Evolutionary conservation across 2,797 vertebrate species (phyloP).

Genomic region (Myoxocephalus aenaeus): DNA sequence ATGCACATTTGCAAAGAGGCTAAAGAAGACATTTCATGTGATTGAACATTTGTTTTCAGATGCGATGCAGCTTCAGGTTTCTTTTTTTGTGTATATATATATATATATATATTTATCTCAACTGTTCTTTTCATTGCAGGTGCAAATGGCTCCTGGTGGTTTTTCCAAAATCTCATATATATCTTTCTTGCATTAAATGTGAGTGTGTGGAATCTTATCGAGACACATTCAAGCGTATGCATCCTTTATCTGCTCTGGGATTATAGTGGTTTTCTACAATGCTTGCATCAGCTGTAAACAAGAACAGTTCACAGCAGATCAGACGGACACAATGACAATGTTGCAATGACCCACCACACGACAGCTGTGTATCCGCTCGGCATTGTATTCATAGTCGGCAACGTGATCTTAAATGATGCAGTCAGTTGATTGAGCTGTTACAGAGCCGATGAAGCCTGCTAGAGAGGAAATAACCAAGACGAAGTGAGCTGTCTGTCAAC

Average conservation of each 20-base stretch:
- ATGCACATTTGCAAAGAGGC: conserved; percentile 29
- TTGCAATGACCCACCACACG: conserved; percentile 19
- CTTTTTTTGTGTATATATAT: no score
- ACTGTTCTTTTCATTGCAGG: conserved; percentile 28
- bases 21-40: no score
- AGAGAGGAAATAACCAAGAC: conserved; percentile 61
- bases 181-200: conserved; percentile 25
- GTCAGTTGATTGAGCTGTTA: conserved; percentile 65
- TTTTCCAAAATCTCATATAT: conserved; percentile 38
- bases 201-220: conserved; percentile 24
- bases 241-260: conserved; percentile 38
- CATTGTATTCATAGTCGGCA: conserved; percentile 37
- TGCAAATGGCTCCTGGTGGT: conserved; percentile 21
- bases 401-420: conserved; percentile 65
- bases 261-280: conserved; percentile 27
- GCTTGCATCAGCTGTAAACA: conserved; percentile 41
- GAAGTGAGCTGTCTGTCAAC: conserved; percentile 68
- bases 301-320: conserved; percentile 24
- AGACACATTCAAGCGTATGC: conserved; percentile 25
- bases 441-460: conserved; percentile 52
- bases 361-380: conserved; percentile 19
- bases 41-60: no score
- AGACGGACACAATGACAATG: conserved; percentile 15
- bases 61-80: no score
- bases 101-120: no score